A percentile compares a stretch with the other conserved stretches of the same genome.
phyloP scores from a whole-genome alignment of 2,888 invertebrate species.

The Gnatocerus cornutus region DNA sequence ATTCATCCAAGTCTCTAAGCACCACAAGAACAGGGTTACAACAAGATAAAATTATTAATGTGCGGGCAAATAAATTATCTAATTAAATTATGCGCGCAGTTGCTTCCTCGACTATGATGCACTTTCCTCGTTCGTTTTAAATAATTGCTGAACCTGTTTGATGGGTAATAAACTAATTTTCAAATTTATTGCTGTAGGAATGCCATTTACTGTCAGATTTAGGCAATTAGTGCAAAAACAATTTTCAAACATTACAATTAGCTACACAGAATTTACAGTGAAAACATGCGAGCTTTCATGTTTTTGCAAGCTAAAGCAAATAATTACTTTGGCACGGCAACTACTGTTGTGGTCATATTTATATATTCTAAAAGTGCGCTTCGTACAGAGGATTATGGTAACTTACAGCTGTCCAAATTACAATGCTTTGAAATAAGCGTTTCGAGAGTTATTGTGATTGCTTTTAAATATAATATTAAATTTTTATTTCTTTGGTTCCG shows the following conservation, averaged over 20 bases:
- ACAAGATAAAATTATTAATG: slow-evolving; percentile 11
- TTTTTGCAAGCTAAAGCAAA: neutral
- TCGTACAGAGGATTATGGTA: no score
- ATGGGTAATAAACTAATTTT: slow-evolving; percentile 15
- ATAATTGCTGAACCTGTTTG: slow-evolving; percentile 18
- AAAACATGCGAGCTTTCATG: neutral
- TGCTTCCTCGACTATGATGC: slow-evolving; percentile 28
- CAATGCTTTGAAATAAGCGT: no score
- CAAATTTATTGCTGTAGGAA: slow-evolving; percentile 11
- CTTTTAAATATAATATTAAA: no score
- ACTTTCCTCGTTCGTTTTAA: slow-evolving; percentile 13
- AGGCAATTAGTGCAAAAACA: neutral
- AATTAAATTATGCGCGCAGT: slow-evolving; percentile 21
- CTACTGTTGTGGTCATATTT: no score
- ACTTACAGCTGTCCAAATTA: no score
- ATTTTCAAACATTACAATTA: neutral
- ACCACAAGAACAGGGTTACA: no score
- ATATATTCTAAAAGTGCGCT: no score
- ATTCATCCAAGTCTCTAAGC: slow-evolving; percentile 24
- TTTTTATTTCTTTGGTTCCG: no score
- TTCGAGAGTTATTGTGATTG: no score
- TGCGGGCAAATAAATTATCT: slow-evolving; percentile 11
- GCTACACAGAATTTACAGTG: neutral
- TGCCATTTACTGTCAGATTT: neutral
- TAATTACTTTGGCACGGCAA: neutral